Percentiles rank a stretch among this genome's conserved stretches.
phyloP scores from a whole-genome alignment of 2,888 invertebrate genomes.

The Romanomermis culicivorax region DNA sequence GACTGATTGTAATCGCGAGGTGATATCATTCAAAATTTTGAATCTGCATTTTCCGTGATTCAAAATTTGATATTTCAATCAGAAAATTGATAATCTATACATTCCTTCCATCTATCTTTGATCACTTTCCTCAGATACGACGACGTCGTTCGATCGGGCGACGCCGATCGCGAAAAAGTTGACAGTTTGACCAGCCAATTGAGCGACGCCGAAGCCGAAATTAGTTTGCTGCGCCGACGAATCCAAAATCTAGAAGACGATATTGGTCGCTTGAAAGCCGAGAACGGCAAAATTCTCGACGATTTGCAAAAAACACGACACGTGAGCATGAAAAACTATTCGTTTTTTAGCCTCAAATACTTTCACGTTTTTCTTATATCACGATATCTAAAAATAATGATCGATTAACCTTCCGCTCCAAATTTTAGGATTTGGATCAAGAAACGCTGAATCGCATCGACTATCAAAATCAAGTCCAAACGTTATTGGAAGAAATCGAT shows the following conservation, averaged over 20 bases:
- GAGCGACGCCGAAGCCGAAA: constrained; percentile 33
- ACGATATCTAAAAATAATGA: no score
- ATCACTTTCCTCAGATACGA: constrained; percentile 26
- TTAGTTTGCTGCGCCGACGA: constrained; percentile 30
- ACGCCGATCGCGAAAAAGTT: constrained; percentile 29
- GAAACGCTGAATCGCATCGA: constrained; percentile 30
- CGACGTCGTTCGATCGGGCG: constrained; percentile 23
- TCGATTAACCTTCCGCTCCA: no score
- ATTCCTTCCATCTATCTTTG: no score
- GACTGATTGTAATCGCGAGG: no score
- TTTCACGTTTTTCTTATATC: no score
- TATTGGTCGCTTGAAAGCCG: constrained; percentile 30
- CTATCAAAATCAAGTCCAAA: constrained; percentile 29
- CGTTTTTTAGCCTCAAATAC: no score
- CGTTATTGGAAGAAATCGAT: constrained; percentile 29
- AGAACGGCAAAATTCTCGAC: constrained; percentile 28
- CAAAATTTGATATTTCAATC: no score
- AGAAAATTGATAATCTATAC: no score
- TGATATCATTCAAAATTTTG: no score
- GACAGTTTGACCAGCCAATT: constrained; percentile 33
- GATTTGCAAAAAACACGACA: constrained; percentile 28
- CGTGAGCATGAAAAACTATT: constrained; percentile 15
- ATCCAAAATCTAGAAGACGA: constrained; percentile 29
- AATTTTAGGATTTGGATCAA: constrained; percentile 29
- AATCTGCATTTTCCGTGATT: no score